Evolutionary conservation across 2,888 invertebrate genomes (phyloP), one percentile per base, ranked within the genome.

Genomic region (Hedya salicella): DNA sequence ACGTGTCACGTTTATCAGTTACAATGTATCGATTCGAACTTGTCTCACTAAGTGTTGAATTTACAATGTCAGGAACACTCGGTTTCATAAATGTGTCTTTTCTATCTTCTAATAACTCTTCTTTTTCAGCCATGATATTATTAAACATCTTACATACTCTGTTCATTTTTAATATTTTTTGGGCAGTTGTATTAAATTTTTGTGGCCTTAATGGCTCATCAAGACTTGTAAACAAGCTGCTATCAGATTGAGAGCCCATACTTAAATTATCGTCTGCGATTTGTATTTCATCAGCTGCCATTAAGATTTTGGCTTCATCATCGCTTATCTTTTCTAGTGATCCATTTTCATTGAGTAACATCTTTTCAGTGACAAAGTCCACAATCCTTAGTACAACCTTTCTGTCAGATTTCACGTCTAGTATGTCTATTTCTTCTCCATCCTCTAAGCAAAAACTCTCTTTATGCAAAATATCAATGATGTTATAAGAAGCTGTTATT

Each of bases 341-440:
- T 8, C 93, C 93, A 72, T 93, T 93, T 78, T 93, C 93, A 70
- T 86, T 90, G 11, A 93, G 74, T 40, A 93, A 70, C 93, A 93
- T 93, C 78, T 93, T 93, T 78, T 93, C 93, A 11, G 92, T 92
- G 0, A 93, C 91, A 72, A 93, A 93, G 70, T 93, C 93, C 1
- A 93, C 93, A 68, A 93, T 92, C 67, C 93, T 84, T 50, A 93
- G 74, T 9, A 93, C 88, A 13, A 93, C 89, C 79, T 92, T 93
- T 80, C 87, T 83, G 59, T 92, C 88, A 4, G 85, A 85, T 77
- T 87, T 85, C 5, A 86, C 78, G 71, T 91, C 91, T 19, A 89
- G 85, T 69, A 92, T 90, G 68, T 89, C 89, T 48, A 91, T 90
- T 85, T 91, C 90, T 81, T 92, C 91, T 0, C 91, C 91, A 59